Evolutionary conservation across 2,888 invertebrate genomes (phyloP).

Genomic region (Drosophila setosimentum): DNA sequence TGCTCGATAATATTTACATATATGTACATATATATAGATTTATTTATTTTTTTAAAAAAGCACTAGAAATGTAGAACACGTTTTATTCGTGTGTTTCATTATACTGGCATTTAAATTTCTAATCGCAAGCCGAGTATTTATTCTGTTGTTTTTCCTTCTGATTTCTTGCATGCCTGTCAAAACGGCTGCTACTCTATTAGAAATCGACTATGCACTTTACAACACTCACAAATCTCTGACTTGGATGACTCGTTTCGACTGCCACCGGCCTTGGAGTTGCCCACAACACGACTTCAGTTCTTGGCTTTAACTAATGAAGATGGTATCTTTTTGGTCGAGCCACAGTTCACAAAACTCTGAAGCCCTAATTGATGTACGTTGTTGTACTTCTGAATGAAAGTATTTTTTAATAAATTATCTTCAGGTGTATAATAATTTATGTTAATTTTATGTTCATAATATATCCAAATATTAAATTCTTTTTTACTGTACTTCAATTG

Average conservation of each 20-base stretch:
- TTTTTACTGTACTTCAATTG: not conserved
- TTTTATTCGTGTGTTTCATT: not conserved
- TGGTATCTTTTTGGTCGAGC: conserved; percentile 70
- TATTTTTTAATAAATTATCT: not conserved
- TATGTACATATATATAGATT: not conserved
- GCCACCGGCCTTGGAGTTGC: conserved; percentile 9
- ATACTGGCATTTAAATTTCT: not conserved
- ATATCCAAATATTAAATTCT: not conserved
- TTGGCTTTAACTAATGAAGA: conserved; percentile 53
- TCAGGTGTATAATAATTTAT: not conserved
- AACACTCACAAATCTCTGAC: conserved; percentile 81
- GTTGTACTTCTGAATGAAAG: not conserved
- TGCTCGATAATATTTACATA: not conserved
- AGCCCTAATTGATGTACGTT: not conserved
- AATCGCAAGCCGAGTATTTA: not conserved
- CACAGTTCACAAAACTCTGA: conserved; percentile 68
- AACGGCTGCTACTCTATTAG: conserved; percentile 11
- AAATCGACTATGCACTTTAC: conserved; percentile 18
- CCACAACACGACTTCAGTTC: conserved; percentile 47
- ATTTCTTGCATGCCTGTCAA: conserved; percentile 35
- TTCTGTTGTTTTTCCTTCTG: not conserved
- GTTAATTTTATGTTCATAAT: not conserved
- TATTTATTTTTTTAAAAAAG: not conserved
- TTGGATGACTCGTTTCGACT: conserved; percentile 69
- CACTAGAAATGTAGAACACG: not conserved